Percentiles rank a stretch among this genome's conserved stretches.
These are phyloP conservation scores for Napeogenes inachia DNA, from an alignment of 2,888 invertebrate species.

Conservation along the genomic window DNA sequence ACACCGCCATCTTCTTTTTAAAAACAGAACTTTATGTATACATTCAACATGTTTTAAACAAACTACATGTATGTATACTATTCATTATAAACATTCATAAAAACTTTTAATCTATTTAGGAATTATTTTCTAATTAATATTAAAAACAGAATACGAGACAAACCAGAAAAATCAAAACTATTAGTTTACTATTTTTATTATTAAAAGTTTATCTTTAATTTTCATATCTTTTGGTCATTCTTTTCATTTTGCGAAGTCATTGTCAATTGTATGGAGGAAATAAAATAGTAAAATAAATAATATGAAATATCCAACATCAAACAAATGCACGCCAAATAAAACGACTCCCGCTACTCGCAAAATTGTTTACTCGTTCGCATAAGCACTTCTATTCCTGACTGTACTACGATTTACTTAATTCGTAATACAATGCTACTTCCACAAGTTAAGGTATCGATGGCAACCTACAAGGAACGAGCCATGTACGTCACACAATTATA, in stretches of 20 bases:
- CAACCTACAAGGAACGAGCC: not conserved
- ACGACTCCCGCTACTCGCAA: constrained; percentile 8
- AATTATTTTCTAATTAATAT: too few relatives aligned
- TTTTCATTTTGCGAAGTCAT: not conserved
- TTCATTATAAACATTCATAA: too few relatives aligned
- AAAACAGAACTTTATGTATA: too few relatives aligned
- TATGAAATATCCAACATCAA: constrained; percentile 7
- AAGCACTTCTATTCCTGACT: constrained; percentile 1
- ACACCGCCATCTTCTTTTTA: too few relatives aligned
- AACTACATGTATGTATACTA: too few relatives aligned
- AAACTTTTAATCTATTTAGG: too few relatives aligned
- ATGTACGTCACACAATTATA: not conserved
- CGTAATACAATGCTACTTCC: not conserved
- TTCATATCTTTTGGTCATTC: not conserved
- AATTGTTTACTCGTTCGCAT: constrained; percentile 7
- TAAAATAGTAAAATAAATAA: constrained; percentile 7
- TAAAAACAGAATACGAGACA: not conserved
- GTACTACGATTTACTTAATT: not conserved
- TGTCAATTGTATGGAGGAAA: constrained; percentile 2
- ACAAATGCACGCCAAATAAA: constrained; percentile 7
- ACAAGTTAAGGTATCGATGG: too few relatives aligned
- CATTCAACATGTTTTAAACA: too few relatives aligned
- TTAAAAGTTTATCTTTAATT: not conserved
- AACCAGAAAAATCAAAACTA: not conserved
- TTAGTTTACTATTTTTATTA: not conserved